These are phyloP conservation scores for Tetranychus piercei DNA, from an alignment of 2,888 invertebrate genomes.

Conservation along the genomic window DNA sequence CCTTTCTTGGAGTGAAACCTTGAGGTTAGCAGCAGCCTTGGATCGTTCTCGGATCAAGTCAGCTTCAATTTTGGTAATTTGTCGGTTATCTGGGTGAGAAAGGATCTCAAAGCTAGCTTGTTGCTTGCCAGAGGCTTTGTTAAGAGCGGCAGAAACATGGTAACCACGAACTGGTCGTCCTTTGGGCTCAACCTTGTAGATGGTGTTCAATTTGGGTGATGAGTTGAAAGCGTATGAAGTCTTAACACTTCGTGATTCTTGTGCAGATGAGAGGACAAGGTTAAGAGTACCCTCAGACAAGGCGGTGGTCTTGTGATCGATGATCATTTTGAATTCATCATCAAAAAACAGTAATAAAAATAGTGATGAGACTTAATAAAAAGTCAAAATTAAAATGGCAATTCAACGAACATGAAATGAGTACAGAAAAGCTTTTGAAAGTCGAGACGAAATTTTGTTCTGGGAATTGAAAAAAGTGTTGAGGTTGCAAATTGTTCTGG, in stretches of 20 bases:
- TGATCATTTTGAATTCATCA: neutral
- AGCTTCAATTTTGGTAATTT: neutral
- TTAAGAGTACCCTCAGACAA: neutral
- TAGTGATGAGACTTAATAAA: no score
- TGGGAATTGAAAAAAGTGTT: no score
- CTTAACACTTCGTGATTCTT: neutral
- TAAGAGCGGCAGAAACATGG: neutral
- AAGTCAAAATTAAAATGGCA: no score
- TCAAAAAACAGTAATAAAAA: no score
- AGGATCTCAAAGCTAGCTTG: neutral
- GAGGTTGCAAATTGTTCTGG: no score
- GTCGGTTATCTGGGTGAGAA: neutral
- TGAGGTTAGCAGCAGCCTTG: neutral
- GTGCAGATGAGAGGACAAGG: neutral
- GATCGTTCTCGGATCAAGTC: neutral
- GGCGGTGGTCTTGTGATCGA: neutral
- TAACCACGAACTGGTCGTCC: neutral
- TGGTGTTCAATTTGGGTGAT: neutral
- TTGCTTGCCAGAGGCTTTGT: neutral
- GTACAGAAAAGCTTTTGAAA: no score
- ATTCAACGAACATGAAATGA: no score
- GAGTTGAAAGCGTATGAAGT: neutral
- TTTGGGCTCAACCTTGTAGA: neutral
- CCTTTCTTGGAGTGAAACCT: neutral
- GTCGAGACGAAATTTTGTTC: no score